Conservation (phyloP, 2,797 vertebrate species). For the Hoplostethus atlanticus region DNA sequence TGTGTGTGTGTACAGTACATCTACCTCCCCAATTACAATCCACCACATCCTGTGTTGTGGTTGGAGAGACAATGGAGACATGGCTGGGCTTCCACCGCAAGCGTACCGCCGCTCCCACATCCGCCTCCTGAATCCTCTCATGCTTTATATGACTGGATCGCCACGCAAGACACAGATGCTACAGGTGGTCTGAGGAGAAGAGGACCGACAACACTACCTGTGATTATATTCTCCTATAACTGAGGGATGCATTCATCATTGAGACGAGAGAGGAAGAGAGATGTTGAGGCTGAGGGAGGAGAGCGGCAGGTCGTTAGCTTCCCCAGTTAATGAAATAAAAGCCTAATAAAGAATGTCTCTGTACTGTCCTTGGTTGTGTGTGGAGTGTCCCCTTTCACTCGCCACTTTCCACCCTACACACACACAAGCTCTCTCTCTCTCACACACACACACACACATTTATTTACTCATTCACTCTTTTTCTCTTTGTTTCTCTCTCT, state of each 20-base stretch:
- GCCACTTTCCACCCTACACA: constrained; percentile 52
- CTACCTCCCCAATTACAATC: constrained; percentile 67
- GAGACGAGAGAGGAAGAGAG: constrained; percentile 19
- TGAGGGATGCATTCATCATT: constrained; percentile 30
- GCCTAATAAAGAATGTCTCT: constrained; percentile 68
- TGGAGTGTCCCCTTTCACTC: constrained; percentile 52
- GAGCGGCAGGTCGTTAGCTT: constrained; percentile 61
- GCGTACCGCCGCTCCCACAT: constrained; percentile 59
- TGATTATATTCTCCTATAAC: constrained; percentile 18
- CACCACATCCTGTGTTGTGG: constrained; percentile 82
- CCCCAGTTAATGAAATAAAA: constrained; percentile 73
- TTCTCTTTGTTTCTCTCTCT: constrained; percentile 13
- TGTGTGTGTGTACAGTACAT: constrained; percentile 47
- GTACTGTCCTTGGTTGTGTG: constrained; percentile 46
- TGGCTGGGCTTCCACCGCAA: constrained; percentile 61
- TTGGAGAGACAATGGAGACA: constrained; percentile 65
- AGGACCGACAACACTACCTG: no score
- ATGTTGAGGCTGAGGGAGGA: constrained; percentile 35
- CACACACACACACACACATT: background rate
- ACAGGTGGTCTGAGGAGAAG: no score
- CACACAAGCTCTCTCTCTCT: constrained; percentile 5
- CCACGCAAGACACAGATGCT: constrained; percentile 22
- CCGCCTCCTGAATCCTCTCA: constrained; percentile 60
- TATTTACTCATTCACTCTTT: constrained; percentile 4
- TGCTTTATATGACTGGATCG: constrained; percentile 10